Evolutionary conservation across 1,140 invertebrate species (phyloP).

Genomic region (Drosophila suzukii): DNA sequence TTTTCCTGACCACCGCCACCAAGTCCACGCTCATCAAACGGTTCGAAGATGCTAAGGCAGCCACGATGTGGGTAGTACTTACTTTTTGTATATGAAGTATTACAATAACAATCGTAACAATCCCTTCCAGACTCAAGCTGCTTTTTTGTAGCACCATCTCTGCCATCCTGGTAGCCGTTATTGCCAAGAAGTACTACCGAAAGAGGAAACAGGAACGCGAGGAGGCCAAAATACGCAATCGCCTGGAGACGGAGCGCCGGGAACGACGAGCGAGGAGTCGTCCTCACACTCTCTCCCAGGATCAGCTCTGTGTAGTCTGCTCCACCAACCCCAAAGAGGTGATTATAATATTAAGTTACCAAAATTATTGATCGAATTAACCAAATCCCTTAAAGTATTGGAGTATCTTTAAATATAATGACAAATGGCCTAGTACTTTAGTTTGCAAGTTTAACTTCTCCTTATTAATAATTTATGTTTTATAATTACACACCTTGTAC

Average conservation of each 20-base stretch:
- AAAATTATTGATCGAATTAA: too few relatives aligned
- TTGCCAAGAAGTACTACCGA: slow-evolving; percentile 87
- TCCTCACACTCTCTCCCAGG: slow-evolving; percentile 87
- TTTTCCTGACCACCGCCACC: slow-evolving; percentile 90
- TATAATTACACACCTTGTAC: too few relatives aligned
- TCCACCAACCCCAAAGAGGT: slow-evolving; percentile 90
- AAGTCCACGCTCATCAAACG: slow-evolving; percentile 88
- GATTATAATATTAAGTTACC: too few relatives aligned
- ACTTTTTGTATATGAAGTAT: too few relatives aligned
- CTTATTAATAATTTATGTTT: too few relatives aligned
- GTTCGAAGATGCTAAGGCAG: slow-evolving; percentile 87
- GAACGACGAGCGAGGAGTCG: slow-evolving; percentile 87
- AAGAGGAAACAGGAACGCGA: slow-evolving; percentile 86
- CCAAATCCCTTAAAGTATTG: too few relatives aligned
- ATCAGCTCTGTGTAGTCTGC: slow-evolving; percentile 91
- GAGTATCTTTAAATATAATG: too few relatives aligned
- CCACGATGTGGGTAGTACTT: slow-evolving; percentile 55
- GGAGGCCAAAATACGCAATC: slow-evolving; percentile 86
- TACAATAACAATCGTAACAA: too few relatives aligned
- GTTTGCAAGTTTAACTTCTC: too few relatives aligned
- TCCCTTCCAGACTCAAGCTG: slow-evolving; percentile 64
- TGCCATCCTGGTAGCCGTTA: slow-evolving; percentile 87
- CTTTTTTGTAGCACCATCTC: slow-evolving; percentile 89
- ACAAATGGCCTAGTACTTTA: too few relatives aligned
- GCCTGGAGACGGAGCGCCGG: slow-evolving; percentile 87